phyloP scores from a whole-genome alignment of 2,113 vertebrate species.

The Paramormyrops kingsleyae region DNA sequence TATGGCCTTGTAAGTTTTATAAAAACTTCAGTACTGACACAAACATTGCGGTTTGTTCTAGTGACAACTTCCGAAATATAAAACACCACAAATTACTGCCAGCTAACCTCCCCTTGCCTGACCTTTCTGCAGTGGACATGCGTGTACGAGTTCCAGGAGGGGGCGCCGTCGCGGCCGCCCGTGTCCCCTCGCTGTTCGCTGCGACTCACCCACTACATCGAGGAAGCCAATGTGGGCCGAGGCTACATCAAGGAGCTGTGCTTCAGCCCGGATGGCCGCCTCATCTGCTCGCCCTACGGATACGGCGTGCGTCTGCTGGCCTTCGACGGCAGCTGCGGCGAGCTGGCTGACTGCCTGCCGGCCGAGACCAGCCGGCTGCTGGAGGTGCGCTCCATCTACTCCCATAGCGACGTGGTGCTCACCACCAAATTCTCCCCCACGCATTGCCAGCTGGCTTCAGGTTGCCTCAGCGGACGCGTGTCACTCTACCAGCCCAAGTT shows the following conservation, averaged over 20 bases:
- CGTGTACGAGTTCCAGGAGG: slow-evolving; percentile 95
- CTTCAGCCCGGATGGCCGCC: slow-evolving; percentile 93
- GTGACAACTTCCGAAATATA: not conserved
- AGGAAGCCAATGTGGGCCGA: slow-evolving; percentile 95
- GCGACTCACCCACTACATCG: slow-evolving; percentile 91
- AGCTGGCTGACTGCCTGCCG: slow-evolving; percentile 91
- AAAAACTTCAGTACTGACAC: not conserved
- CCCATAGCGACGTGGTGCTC: slow-evolving; percentile 94
- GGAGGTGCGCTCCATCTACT: slow-evolving; percentile 92
- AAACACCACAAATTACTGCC: not conserved
- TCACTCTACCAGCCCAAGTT: slow-evolving; percentile 98
- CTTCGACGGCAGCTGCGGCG: slow-evolving; percentile 82
- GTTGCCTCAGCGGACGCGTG: slow-evolving; percentile 95
- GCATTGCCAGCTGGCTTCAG: slow-evolving; percentile 97
- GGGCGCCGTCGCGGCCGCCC: slow-evolving; percentile 66
- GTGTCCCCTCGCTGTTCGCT: slow-evolving; percentile 70
- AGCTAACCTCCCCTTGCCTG: slow-evolving; percentile 11
- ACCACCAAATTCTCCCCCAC: slow-evolving; percentile 98
- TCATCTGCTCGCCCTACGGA: slow-evolving; percentile 93
- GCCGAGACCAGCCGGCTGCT: slow-evolving; percentile 79
- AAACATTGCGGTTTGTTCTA: not conserved
- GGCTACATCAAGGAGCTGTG: slow-evolving; percentile 98
- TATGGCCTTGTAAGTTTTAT: not conserved
- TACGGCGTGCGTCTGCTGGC: slow-evolving; percentile 92
- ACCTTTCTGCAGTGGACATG: slow-evolving; percentile 81